phyloP scores from a whole-genome alignment of 2,113 vertebrate genomes.

The Salvelinus fontinalis region DNA sequence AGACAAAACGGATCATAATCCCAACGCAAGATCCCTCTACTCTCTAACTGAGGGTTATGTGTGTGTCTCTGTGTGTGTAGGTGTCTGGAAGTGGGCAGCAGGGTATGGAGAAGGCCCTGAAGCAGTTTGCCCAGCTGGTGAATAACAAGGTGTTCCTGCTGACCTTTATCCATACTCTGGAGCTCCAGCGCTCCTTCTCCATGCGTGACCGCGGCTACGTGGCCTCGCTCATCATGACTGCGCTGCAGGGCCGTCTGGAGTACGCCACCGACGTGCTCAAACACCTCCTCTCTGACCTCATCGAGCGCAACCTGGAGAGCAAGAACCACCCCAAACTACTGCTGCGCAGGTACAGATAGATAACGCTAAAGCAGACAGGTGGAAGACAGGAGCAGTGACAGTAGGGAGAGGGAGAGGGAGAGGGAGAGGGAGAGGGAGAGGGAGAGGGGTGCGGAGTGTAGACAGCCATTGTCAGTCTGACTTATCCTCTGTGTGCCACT shows the following conservation, averaged over 20 bases:
- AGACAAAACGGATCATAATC: too few relatives aligned
- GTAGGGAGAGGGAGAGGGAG: not conserved
- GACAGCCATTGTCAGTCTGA: constrained; percentile 66
- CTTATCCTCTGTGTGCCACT: constrained; percentile 70
- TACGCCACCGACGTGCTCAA: constrained; percentile 97
- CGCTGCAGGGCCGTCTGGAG: constrained; percentile 90
- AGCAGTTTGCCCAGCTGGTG: constrained; percentile 94
- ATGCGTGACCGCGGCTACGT: constrained; percentile 97
- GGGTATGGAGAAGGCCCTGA: constrained; percentile 93
- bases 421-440: not conserved
- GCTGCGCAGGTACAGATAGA: constrained; percentile 82
- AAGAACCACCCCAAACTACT: constrained; percentile 98
- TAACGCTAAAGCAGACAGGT: constrained; percentile 9
- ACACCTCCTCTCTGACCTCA: constrained; percentile 94
- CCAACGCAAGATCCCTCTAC: too few relatives aligned
- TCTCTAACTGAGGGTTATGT: too few relatives aligned
- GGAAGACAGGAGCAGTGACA: not conserved
- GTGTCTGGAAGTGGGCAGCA: constrained; percentile 93
- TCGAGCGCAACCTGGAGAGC: constrained; percentile 96
- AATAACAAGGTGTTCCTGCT: constrained; percentile 98
- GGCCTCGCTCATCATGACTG: constrained; percentile 97
- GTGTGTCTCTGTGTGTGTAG: constrained; percentile 58
- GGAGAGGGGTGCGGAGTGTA: constrained; percentile 25
- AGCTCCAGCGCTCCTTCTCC: constrained; percentile 95
- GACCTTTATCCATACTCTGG: constrained; percentile 94